Base-by-base conservation (phyloP, 2,113 vertebrate genomes). In the Pogona vitticeps region DNA sequence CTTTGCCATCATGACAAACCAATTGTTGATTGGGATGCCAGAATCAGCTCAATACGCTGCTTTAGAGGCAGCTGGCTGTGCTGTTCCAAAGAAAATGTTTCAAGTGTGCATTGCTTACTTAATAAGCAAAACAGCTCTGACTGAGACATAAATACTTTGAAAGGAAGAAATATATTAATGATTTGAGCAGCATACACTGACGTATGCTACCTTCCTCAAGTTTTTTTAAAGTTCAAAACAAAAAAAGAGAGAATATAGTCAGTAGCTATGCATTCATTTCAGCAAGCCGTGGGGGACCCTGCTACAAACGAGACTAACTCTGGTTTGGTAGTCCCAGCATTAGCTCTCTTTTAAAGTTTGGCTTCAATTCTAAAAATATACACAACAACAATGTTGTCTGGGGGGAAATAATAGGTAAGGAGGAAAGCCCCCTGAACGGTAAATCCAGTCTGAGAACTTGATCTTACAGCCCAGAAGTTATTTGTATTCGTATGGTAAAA, bases 251-350 rank as follows among this genome's bases (percentile, higher is more conserved):
- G 0, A 46, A 79, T 52, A 21, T 23, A 83, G 65, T 5, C 0
- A 0, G 68, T 82, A 75, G 63, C 86, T 36, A 56, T 33, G 33
- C 7, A 88, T 67, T 77, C 84, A 56, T 59, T 85, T 0, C 0
- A 78, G 15, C 86, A 52, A 68, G 33, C 20, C 75, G 33, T 73
- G 88, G 80, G 0, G n/a, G 46, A 83, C 76, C 85, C 21, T 81
- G 81, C 71, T 79, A 79, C 46, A 36, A 83, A 58, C 75, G 56
- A 85, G 28, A 79, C 40, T 17, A 78, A 68, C 33, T 83, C 63
- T 56, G 46, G 87, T 85, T 89, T 75, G 88, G 77, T 73, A 88
- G 75, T 63, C 91, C 82, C 80, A 85, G 84, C 65, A 82, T 88
- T 9, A 46, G 52, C 2, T 88, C 72, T 81, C 84, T 88, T 94